Conservation (phyloP, 1,140 invertebrate genomes). For the Oppia nitens region DNA sequence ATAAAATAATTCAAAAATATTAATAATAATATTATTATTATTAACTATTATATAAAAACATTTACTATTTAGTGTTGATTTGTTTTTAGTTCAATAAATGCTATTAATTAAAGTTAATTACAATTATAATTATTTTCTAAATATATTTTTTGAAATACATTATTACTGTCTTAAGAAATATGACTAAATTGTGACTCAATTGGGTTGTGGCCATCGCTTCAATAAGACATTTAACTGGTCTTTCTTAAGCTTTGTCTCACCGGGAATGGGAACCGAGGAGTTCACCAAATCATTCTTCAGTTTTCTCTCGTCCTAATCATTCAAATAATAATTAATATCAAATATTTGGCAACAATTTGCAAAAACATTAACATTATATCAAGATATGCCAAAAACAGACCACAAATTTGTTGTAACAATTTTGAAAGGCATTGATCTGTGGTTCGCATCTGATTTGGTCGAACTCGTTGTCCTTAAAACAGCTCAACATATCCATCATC, state of each 20-base stretch:
- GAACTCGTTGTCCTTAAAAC: constrained; percentile 5
- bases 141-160: background rate
- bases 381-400: constrained; percentile 2
- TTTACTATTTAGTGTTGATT: no score
- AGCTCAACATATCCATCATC: constrained; percentile 13
- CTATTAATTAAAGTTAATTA: background rate
- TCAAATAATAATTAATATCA: background rate
- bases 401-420: constrained; percentile 3
- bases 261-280: constrained; percentile 2
- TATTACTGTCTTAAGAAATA: background rate
- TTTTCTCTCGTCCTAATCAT: background rate
- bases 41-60: no score
- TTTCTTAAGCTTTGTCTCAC: background rate
- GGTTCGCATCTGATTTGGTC: constrained; percentile 2
- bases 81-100: background rate
- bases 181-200: background rate
- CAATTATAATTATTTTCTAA: background rate
- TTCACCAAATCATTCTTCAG: background rate
- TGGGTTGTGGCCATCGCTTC: constrained; percentile 9
- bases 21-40: no score
- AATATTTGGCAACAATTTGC: background rate
- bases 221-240: constrained; percentile 3
- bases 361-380: background rate
- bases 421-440: background rate
- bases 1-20: no score